Conservation (phyloP, 1,140 invertebrate genomes). For the Papilio helenus region DNA sequence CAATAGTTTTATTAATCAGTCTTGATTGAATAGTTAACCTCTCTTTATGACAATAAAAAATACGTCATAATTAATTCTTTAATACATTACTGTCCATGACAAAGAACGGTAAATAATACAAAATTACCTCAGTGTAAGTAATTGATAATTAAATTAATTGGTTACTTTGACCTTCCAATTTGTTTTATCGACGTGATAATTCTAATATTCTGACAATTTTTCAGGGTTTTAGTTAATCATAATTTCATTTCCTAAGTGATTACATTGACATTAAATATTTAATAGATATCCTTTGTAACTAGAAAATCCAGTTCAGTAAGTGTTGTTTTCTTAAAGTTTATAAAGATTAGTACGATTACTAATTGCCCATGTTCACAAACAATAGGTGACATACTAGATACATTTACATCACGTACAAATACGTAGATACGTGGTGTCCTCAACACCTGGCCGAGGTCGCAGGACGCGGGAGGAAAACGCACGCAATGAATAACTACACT, state of each 20-base stretch:
- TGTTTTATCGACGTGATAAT: background rate
- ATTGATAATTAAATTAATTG: background rate
- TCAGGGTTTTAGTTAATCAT: background rate
- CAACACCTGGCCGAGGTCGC: constrained; percentile 6
- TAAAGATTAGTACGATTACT: background rate
- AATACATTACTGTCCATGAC: background rate
- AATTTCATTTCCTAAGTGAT: no score
- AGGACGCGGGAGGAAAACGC: constrained; percentile 24
- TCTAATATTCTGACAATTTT: background rate
- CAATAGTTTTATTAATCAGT: background rate
- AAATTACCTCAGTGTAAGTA: background rate
- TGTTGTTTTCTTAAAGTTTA: background rate
- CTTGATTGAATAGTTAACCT: background rate
- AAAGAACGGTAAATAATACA: background rate
- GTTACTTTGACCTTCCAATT: background rate
- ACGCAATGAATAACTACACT: constrained; percentile 5
- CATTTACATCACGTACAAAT: background rate
- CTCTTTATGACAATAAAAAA: background rate
- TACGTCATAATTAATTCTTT: background rate
- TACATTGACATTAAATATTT: no score
- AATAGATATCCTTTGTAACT: no score
- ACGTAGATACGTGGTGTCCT: background rate
- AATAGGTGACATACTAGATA: background rate
- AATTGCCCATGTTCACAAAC: background rate
- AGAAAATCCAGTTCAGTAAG: background rate